Evolutionary conservation across 2,888 invertebrate genomes (phyloP), one percentile per base, ranked within the genome.

Genomic region (Cantharis rufa): DNA sequence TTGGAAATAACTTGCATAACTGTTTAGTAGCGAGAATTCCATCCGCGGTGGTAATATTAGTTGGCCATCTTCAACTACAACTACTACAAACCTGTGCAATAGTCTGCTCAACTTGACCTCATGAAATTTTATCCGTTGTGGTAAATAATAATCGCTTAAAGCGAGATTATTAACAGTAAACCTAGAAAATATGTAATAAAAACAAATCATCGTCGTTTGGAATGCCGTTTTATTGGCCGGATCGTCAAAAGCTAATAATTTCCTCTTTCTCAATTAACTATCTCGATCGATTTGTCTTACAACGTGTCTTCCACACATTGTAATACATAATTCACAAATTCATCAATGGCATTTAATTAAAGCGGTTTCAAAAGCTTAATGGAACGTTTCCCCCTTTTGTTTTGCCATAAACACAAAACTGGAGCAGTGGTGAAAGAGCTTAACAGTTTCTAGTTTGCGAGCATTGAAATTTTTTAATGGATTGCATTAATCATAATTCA

Each of bases 1-100:
- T 77, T 81, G 78, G 79, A 80, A 81, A 82, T 82, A 81, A 80
- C 80, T 79, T 62, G 74, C 76, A 79, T 82, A 82, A 80, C 82
- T 81, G 79, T 78, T 78, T 66, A 77, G 73, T 75, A 70, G 75
- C 77, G 75, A 69, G 75, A 78, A 81, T 80, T 74, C 81, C 79
- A 71, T 71, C 21, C 72, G 64, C 28, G 76, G 71, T 72, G 69
- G 15, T 69, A 70, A 76, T 78, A 79, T 75, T 69, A 69, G 75
- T 76, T 70, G 27, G 74, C 79, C 48, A 48, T 48, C 48, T 48
- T 48, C 48, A 48, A n/a, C 48, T 48, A 21, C 21, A 24, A 9
- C 7, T 24, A 24, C 24, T 24, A 13, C 32, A 13, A 80, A 81
- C 80, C 69, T 74, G 74, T 71, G 70, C 74, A 74, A 71, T 32